These are phyloP conservation scores for Callorhinus ursinus DNA, from an alignment of 2,113 vertebrate genomes.

Conservation along the genomic window DNA sequence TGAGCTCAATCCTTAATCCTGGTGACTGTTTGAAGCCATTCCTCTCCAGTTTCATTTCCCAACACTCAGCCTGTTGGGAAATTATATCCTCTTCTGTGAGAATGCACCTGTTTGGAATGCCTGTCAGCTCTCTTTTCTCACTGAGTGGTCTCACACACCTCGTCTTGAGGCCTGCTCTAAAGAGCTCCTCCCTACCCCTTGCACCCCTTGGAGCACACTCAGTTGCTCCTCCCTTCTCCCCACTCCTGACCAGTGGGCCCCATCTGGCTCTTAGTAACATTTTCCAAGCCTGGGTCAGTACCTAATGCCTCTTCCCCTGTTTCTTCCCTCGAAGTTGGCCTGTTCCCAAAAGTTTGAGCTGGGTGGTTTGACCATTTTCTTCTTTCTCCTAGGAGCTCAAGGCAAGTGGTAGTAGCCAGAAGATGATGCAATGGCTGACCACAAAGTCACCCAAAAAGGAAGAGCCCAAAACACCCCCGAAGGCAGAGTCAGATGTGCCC, in stretches of 20 bases:
- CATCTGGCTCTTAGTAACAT: neutral
- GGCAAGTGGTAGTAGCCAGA: constrained; percentile 88
- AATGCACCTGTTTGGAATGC: neutral
- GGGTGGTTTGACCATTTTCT: neutral
- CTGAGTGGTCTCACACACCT: neutral
- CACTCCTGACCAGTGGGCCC: neutral
- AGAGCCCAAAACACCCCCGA: constrained; percentile 80
- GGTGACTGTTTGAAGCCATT: neutral
- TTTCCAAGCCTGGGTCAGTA: neutral
- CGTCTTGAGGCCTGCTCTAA: neutral
- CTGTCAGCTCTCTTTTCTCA: neutral
- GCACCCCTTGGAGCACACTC: neutral
- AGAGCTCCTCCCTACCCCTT: neutral
- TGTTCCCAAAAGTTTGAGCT: neutral
- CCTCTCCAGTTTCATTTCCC: neutral
- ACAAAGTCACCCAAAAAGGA: constrained; percentile 83
- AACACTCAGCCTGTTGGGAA: neutral
- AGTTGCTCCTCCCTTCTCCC: neutral
- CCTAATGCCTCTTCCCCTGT: neutral
- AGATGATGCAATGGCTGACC: constrained; percentile 92
- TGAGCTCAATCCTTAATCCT: no score
- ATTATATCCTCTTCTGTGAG: neutral
- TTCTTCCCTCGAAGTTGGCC: neutral
- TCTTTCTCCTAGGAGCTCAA: constrained; percentile 85
- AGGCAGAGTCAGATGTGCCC: constrained; percentile 82